Percentiles rank a stretch among this genome's conserved stretches.
These are phyloP conservation scores for Scaptomyza montana DNA, from an alignment of 1,140 invertebrate species.

Conservation along the genomic window DNA sequence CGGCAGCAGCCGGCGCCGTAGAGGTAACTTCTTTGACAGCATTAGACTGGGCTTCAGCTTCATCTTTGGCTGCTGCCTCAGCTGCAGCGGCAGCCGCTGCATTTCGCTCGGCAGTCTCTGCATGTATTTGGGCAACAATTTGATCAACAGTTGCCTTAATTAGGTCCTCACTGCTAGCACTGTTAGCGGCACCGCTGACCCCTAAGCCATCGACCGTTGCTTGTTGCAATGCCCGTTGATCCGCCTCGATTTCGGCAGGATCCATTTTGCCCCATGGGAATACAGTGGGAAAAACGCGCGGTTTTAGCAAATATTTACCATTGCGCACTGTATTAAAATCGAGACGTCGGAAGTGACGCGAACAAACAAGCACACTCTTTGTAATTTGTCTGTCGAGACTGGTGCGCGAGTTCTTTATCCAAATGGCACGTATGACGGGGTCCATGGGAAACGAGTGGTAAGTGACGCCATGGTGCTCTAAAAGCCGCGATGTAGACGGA, in stretches of 20 bases:
- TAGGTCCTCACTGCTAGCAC: constrained; percentile 56
- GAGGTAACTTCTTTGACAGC: constrained; percentile 6
- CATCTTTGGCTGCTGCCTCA: constrained; percentile 32
- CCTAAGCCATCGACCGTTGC: constrained; percentile 45
- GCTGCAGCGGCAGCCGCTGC: constrained; percentile 39
- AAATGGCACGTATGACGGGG: constrained; percentile 82
- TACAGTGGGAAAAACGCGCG: constrained; percentile 83
- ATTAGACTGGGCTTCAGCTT: constrained; percentile 6
- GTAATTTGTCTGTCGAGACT: constrained; percentile 84
- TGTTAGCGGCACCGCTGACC: constrained; percentile 19
- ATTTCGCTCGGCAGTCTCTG: constrained; percentile 65
- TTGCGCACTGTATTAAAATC: constrained; percentile 87
- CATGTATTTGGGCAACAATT: constrained; percentile 69
- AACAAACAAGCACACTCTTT: constrained; percentile 86
- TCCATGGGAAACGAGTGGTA: constrained; percentile 86
- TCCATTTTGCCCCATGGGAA: constrained; percentile 84
- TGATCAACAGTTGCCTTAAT: constrained; percentile 71
- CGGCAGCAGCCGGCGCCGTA: neutral
- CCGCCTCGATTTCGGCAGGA: constrained; percentile 59
- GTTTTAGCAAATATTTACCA: constrained; percentile 86
- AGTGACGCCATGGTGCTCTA: constrained; percentile 85
- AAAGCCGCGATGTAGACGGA: constrained; percentile 74
- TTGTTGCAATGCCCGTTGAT: constrained; percentile 67
- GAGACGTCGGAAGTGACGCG: constrained; percentile 86
- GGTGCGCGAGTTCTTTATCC: constrained; percentile 85